Base-by-base conservation (phyloP, 2,888 invertebrate genomes). In the Thereva unica region DNA sequence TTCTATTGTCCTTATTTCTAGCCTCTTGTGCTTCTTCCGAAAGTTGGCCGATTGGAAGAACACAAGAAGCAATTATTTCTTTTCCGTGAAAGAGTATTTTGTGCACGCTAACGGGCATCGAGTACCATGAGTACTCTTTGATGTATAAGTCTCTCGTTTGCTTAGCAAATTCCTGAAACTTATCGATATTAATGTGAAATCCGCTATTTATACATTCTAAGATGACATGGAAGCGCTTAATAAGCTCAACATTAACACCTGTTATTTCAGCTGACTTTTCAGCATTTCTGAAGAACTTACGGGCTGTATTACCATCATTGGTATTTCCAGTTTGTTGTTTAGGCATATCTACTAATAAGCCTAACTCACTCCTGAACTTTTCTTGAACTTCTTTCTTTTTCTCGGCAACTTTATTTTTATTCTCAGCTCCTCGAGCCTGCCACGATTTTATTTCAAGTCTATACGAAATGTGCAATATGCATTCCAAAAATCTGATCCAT, bases 371-470 rank as follows among this genome's bases (percentile, higher is more conserved):
- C n/a, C n/a, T 44, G n/a, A 44, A 44, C n/a, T n/a, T 44, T 2
- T 44, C 44, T n/a, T 44, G 44, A n/a, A 44, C 44, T 44, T 44
- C 44, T 44, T 44, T 44, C 44, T 44, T 44, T n/a, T 44, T 44
- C 44, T 44, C 8, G 44, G 44, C 8, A 44, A 44, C 3, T n/a
- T 44, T 44, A 44, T 44, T 44, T 44, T 44, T 44, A 44, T 44
- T 8, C n/a, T 44, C 44, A 44, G 44, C 44, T 3, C 44, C 44
- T 44, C 44, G 8, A 9, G 44, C 44, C n/a, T 44, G 44, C 10
- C 49, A 49, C 10, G 49, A 23, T 23, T 23, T 23, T 23, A 23
- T 23, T 23, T 23, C 23, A 23, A 23, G 23, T 23, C 23, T 23
- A 23, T 23, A 23, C 23, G 23, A 23, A 23, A 23, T 23, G 23